Base-by-base conservation (phyloP, 2,113 vertebrate genomes). In the Cynoglossus semilaevis region DNA sequence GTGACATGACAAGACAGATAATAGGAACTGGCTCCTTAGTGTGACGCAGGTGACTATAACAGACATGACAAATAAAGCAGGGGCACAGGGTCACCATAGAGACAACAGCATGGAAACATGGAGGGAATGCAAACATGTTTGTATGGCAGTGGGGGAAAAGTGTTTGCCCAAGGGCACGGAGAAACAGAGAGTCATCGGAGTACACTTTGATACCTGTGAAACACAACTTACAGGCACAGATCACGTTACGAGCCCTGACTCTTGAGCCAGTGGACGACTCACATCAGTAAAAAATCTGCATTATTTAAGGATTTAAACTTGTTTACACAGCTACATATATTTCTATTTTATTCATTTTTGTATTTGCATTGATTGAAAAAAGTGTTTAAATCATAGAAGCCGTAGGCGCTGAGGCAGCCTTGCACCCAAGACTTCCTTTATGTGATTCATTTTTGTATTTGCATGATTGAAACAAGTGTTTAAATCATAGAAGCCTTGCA, bases 81-180 rank as follows among this genome's bases (percentile, higher is more conserved):
- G 74, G 58, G 77, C 45, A 52, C 49, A n/a, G 6, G 35, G 81
- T 84, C 58, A 18, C 73, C 67, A 72, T 76, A 48, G 80, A 77
- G 74, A 87, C 64, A 56, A 49, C 42, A 36, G 48, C 58, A 36
- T 51, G 73, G 46, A 67, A 68, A 74, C 80, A 51, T 6, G 63
- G 48, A 52, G 79, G 53, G 50, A 79, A 82, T 76, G 73, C 73
- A 87, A 87, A 87, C 82, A 86, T 88, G 87, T 86, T 88, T 85
- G 68, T 61, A 42, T 37, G 59, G 47, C 67, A 22, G 58, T 17
- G 48, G 63, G 22, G 64, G 62, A 63, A 57, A 50, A 52, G 65
- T 44, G 72, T 75, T 79, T 74, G 53, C 78, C 83, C 60, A 63
- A 46, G 74, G 52, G 78, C 55, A 76, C 48, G 4, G 49, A 60